A percentile compares a stretch with the other conserved stretches of the same genome.
Conservation (phyloP, 2,888 invertebrate genomes). For the Himalopsyche kuldschensis region DNA sequence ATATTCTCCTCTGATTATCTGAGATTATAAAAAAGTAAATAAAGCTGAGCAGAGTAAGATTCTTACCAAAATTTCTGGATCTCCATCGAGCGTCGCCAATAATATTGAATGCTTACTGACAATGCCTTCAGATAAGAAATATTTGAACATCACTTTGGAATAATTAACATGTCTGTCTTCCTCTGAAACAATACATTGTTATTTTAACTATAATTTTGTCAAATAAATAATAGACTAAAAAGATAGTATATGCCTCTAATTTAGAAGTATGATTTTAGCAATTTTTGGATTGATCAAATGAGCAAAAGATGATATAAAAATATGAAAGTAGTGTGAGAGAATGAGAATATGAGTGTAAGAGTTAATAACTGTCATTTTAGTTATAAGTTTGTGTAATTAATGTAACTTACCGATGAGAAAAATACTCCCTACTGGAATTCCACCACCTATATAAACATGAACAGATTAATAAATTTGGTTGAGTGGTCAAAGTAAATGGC, state of each 20-base stretch:
- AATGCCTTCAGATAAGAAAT: constrained; percentile 87
- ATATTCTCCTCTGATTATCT: too few relatives aligned
- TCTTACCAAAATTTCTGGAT: constrained; percentile 66
- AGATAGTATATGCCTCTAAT: too few relatives aligned
- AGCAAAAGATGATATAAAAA: not conserved
- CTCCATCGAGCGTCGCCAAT: constrained; percentile 72
- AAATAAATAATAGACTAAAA: too few relatives aligned
- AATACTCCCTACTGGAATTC: constrained; percentile 50
- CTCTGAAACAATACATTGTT: constrained; percentile 60
- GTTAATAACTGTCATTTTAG: not conserved
- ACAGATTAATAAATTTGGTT: not conserved
- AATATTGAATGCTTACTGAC: constrained; percentile 73
- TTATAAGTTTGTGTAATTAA: not conserved
- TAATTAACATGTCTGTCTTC: constrained; percentile 81
- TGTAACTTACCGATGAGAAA: constrained; percentile 51
- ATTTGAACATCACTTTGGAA: constrained; percentile 76
- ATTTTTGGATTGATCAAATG: not conserved
- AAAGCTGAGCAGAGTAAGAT: not conserved
- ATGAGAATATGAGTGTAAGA: too few relatives aligned
- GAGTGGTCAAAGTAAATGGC: not conserved
- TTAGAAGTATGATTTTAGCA: not conserved
- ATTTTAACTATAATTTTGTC: not conserved
- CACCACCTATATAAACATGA: constrained; percentile 48
- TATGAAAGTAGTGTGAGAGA: not conserved
- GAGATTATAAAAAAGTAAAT: not conserved